Percentiles rank a stretch among this genome's conserved stretches.
Evolutionary conservation across 2,888 invertebrate genomes (phyloP).

Genomic region (Tromatobia lineatoria): DNA sequence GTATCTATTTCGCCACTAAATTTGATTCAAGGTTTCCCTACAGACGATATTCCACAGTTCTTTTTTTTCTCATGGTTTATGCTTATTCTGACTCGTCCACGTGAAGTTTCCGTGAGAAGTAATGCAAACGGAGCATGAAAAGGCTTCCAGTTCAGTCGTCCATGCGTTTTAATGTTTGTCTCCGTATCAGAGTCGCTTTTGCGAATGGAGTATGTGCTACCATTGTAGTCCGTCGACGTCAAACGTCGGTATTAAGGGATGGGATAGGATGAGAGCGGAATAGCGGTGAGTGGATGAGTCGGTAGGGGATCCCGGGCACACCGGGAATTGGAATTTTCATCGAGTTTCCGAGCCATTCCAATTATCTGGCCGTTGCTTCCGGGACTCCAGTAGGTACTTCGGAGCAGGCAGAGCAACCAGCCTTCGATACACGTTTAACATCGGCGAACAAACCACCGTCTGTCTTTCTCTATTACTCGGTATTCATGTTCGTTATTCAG

Average conservation of each 20-base stretch:
- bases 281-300: not conserved
- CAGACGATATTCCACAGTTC: not conserved
- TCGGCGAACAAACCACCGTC: not conserved
- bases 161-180: not conserved
- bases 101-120: not conserved
- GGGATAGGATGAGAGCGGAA: constrained; percentile 1
- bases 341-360: constrained; percentile 56
- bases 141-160: not conserved
- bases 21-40: not conserved
- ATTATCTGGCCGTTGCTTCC: constrained; percentile 50
- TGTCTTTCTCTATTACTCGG: not conserved
- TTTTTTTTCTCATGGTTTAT: constrained; percentile 8
- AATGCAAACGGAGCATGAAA: constrained; percentile 30
- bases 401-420: not conserved
- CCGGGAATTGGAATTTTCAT: constrained; percentile 58
- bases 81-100: not conserved
- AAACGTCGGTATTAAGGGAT: constrained; percentile 35
- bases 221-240: constrained; percentile 26
- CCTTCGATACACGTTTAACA: constrained; percentile 26
- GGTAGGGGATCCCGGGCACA: constrained; percentile 12
- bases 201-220: constrained; percentile 1
- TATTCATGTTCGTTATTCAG: not conserved
- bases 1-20: constrained; percentile 8
- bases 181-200: not conserved
- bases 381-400: constrained; percentile 16